Evolutionary conservation across 2,113 vertebrate species (phyloP).

Genomic region (Corythornis cristatus): DNA sequence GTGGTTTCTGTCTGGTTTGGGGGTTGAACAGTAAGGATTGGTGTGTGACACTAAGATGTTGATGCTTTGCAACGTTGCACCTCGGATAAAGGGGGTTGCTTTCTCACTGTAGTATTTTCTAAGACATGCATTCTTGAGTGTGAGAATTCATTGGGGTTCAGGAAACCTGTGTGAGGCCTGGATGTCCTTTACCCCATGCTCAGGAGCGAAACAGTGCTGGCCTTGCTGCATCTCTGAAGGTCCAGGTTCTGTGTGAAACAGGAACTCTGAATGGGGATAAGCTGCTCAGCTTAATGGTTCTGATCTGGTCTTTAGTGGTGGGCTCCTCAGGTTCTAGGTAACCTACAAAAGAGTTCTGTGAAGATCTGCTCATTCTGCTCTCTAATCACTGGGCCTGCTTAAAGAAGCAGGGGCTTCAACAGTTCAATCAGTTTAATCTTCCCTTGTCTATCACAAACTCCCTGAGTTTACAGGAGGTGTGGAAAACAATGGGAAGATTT

Average conservation of each 20-base stretch:
- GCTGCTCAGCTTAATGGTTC: background rate
- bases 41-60: accelerated
- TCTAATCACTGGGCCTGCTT: background rate
- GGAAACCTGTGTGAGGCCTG: background rate
- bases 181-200: accelerated
- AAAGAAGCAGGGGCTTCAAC: background rate
- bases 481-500: background rate
- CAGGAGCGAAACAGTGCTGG: background rate
- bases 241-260: background rate
- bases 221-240: background rate
- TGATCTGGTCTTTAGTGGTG: background rate
- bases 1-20: background rate
- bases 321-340: background rate
- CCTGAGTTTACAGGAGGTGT: background rate
- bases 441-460: background rate
- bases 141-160: too few species aligned
- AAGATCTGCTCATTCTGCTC: accelerated
- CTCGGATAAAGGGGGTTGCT: background rate
- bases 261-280: background rate
- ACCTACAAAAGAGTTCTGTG: accelerated
- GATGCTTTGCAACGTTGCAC: background rate
- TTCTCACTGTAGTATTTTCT: background rate
- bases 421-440: background rate
- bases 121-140: background rate
- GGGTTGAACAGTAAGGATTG: background rate